Evolutionary conservation across 2,113 vertebrate species (phyloP), one percentile per base, ranked within the genome.

Genomic region (Sterna hirundo): DNA sequence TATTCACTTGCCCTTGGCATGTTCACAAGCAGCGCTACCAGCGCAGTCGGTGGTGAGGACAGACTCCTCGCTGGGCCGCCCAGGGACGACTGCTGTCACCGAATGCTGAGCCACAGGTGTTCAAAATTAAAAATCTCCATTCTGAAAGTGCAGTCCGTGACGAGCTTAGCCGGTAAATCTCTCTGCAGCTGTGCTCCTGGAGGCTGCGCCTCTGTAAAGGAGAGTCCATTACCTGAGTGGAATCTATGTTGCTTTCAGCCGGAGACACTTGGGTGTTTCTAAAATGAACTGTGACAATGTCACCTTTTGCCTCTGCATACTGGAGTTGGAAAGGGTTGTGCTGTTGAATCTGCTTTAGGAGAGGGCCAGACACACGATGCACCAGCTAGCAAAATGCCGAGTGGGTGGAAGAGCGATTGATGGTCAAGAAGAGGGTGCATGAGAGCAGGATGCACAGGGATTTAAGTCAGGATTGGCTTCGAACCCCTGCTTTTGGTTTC

Each of bases 21-120:
- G 82, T 85, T 20, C 70, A 38, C n/a, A 82, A 79, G 47, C 32
- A 15, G 2, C 15, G 8, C 5, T 30, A 64, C 17, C 42, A 23
- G 22, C 0, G 0, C 20, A 34, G 25, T 19, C 11, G 1, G 1
- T 2, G 40, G 19, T 23, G n/a, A 38, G 29, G 55, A 46, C 32
- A n/a, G n/a, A 22, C 20, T 46, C 27, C 47, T 55, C 0, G 0
- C 25, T 19, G 29, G 46, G 15, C n/a, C 80, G 75, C 44, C 27
- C 38, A 54, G 42, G 5, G 51, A 15, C 5, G 5, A 55, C 15
- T 25, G 27, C 44, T 5, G 3, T 16, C 4, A 2, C 12, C 30
- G 38, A 89, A 72, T 34, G 23, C 34, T 57, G 54, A 58, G 57
- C 26, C 10, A 55, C 42, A 75, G 54, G 11, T 5, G 5, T 21